phyloP scores from a whole-genome alignment of 2,797 vertebrate species.

The Pangasius djambal region DNA sequence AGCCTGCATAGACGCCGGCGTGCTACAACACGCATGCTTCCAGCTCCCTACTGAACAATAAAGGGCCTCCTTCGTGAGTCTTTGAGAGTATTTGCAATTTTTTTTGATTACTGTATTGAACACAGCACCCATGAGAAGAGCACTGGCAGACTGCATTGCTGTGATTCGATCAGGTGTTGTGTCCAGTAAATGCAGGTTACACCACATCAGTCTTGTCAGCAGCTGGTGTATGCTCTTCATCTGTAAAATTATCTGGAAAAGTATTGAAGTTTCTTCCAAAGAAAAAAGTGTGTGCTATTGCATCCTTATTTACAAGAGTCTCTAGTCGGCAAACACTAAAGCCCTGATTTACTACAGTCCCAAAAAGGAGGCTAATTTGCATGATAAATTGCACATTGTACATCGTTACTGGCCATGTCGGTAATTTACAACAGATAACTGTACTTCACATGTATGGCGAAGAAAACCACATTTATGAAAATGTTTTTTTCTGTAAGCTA shows the following conservation, averaged over 20 bases:
- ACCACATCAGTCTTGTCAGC: not conserved
- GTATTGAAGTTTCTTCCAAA: not conserved
- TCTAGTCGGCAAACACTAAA: not conserved
- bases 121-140: conserved; percentile 17
- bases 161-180: not conserved
- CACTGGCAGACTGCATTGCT: conserved; percentile 1
- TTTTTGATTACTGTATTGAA: conserved; percentile 28
- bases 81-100: conserved; percentile 13
- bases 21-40: conserved; percentile 51
- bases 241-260: not conserved
- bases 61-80: conserved; percentile 39
- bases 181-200: not conserved
- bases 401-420: not conserved
- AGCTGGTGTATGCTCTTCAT: not conserved
- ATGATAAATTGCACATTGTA: not conserved
- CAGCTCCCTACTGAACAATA: conserved; percentile 51
- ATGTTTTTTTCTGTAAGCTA: not conserved
- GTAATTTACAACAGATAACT: conserved; percentile 3
- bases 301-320: not conserved
- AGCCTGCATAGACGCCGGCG: conserved; percentile 60
- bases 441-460: not conserved
- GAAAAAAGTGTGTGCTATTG: not conserved
- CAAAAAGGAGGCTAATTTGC: not conserved
- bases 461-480: not conserved
- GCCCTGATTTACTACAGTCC: not conserved